phyloP scores from a whole-genome alignment of 2,888 invertebrate genomes.

The Eupithecia abbreviata region DNA sequence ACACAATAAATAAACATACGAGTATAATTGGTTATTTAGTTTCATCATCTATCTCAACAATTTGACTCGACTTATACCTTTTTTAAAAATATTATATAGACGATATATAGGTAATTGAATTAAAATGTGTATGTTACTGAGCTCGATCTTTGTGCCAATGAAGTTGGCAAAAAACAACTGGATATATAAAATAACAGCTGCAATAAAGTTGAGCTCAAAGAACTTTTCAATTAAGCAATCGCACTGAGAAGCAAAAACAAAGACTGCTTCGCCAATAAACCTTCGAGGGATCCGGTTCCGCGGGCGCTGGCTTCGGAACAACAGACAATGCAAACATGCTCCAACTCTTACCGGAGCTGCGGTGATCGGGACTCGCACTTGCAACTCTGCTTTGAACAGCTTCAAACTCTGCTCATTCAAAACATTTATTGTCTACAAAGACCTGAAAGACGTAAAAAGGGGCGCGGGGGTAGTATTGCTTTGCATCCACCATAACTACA shows the following conservation, averaged over 20 bases:
- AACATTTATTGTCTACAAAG: not conserved
- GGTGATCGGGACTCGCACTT: not conserved
- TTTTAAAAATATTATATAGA: no score
- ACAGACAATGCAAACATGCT: not conserved
- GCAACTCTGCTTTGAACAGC: not conserved
- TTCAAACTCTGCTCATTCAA: not conserved
- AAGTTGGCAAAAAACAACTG: not conserved
- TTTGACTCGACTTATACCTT: not conserved
- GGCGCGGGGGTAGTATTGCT: not conserved
- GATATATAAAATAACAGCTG: not conserved
- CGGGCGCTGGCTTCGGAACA: not conserved
- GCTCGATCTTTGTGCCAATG: not conserved
- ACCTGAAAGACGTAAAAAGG: not conserved
- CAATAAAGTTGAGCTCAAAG: constrained; percentile 6
- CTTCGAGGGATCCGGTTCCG: not conserved
- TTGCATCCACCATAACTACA: not conserved
- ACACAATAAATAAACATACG: not conserved
- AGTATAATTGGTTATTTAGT: not conserved
- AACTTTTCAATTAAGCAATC: constrained; percentile 24
- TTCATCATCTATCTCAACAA: not conserved
- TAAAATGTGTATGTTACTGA: no score
- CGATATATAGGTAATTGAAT: no score
- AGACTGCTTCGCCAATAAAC: constrained; percentile 10
- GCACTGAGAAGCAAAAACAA: not conserved
- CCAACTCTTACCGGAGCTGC: not conserved